Evolutionary conservation across 2,797 vertebrate species (phyloP), one percentile per base, ranked within the genome.

Genomic region (Ispidina lecontei): DNA sequence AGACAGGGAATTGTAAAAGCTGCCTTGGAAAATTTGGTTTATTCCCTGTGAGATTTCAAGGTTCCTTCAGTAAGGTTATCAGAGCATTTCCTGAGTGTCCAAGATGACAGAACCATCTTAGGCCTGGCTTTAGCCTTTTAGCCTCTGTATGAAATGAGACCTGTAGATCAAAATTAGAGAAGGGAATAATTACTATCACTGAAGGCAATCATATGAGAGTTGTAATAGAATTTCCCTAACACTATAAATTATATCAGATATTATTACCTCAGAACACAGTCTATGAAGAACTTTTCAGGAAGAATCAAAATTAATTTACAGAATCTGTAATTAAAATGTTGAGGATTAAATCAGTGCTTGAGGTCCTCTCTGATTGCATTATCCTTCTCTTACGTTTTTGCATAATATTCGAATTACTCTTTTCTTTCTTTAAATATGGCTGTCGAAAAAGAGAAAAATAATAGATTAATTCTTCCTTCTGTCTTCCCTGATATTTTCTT

Each of bases 261-360:
- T 76, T 75, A 96, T 95, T 91, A 97, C 80, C 82, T 94, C 90
- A 79, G 78, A 95, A 95, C 23, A 75, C 37, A 93, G 67, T 51
- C 70, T 55, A 71, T 64, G 63, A 76, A 93, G 70, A 94, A 93
- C 90, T 94, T 92, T 86, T 69, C 73, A 93, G 72, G 44, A 93
- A 59, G 67, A 94, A 95, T 65, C 78, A 95, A 96, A 96, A 93
- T 80, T 92, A 86, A 97, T 97, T 97, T 95, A 94, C 91, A 88
- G 89, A 90, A 91, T 91, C 83, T 78, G 63, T 97, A 97, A 97
- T 97, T 95, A 97, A 87, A 96, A 82, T 86, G 69, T 44, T 88
- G 81, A 96, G 93, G 90, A 94, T 96, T 94, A 95, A 94, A 94
- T 96, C 89, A 81, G 86, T 85, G 82, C 96, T 96, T 84, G 80